Base-by-base conservation (phyloP, 2,797 vertebrate species). In the Aulostomus chinensis region DNA sequence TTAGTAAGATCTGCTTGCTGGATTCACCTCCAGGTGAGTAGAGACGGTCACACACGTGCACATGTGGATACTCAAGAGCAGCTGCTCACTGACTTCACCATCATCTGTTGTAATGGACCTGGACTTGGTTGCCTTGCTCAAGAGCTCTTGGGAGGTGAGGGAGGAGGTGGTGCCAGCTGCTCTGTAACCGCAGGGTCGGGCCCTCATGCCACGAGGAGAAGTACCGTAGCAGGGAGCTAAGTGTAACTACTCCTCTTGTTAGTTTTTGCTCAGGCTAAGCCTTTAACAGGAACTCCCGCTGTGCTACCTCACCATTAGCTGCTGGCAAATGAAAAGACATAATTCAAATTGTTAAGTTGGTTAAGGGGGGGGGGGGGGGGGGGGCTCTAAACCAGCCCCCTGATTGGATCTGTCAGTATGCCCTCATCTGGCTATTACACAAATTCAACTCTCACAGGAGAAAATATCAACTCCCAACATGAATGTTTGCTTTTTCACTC, bases 261-360 rank as follows among this genome's bases (percentile, higher is more conserved):
- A 73, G 76, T 73, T 80, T 84, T 68, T 67, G 64, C 63, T 72
- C 58, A 22, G 68, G 71, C 45, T 52, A 32, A 55, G 52, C 57
- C 50, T 83, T 52, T 68, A 73, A 76, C 75, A 78, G 70, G 65
- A 82, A 79, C 64, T 84, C 81, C 68, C 73, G 83, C 86, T 84
- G 86, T 60, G 78, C 59, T 73, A 39, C 61, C 41, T 48, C 43
- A 40, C 68, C 65, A 74, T 85, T 76, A 78, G 70, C 39, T 49
- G 53, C 75, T 70, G 74, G 85, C 63, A 52, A 72, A 60, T 52
- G 64, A 73, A 70, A 60, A 74, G 63, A 73, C 74, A 69, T 71
- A 71, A 78, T 81, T 89, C 68, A 68, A 55, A 78, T 81, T 68
- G 81, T 85, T 64, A 71, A 65, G 54, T 62, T 63, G 33, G 79